Percentiles rank a stretch among this genome's conserved stretches.
These are phyloP conservation scores for Lycaon pictus DNA, from an alignment of 2,113 vertebrate genomes.

Conservation along the genomic window DNA sequence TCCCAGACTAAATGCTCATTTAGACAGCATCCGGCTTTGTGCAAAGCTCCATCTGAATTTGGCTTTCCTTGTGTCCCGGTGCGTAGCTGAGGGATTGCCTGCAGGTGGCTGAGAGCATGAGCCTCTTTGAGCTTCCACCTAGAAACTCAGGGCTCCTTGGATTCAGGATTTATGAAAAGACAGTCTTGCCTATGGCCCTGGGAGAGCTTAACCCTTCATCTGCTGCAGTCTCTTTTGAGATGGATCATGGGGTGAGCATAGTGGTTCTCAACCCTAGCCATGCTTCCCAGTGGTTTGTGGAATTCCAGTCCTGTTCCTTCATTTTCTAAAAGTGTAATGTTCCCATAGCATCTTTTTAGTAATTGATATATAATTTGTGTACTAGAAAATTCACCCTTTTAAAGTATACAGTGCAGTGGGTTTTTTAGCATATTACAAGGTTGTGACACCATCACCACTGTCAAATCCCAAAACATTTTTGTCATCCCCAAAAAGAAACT, in stretches of 20 bases:
- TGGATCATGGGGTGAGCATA: background rate
- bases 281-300: background rate
- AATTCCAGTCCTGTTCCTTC: background rate
- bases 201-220: background rate
- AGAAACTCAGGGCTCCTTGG: background rate
- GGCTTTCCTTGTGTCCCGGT: background rate
- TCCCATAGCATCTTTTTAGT: background rate
- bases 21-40: slow-evolving; percentile 36
- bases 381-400: background rate
- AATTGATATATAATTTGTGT: background rate
- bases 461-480: background rate
- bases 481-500: background rate
- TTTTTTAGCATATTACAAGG: background rate
- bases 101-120: background rate
- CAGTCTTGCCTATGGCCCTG: background rate
- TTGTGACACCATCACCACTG: background rate
- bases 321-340: background rate
- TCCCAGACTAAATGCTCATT: slow-evolving; percentile 40
- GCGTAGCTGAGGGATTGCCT: background rate
- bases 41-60: background rate
- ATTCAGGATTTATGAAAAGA: background rate
- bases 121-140: background rate
- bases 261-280: background rate
- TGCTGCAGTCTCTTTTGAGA: background rate
- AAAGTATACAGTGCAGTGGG: background rate